Evolutionary conservation across 1,140 invertebrate species (phyloP).

Genomic region (Fopius arisanus): DNA sequence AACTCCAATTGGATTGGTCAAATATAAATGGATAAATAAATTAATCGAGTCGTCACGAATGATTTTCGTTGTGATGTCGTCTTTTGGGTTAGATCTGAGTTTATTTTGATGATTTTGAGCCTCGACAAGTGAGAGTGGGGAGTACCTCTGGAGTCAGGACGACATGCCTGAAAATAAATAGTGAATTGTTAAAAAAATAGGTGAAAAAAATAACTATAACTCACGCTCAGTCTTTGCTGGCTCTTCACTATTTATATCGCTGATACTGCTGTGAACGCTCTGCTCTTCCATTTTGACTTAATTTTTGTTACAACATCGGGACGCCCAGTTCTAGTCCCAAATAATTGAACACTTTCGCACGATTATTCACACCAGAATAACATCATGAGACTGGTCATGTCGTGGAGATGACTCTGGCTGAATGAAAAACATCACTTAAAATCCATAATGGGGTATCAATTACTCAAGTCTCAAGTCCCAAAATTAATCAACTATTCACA

Average conservation of each 20-base stretch:
- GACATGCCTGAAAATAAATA: too few species aligned
- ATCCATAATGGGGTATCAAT: background rate
- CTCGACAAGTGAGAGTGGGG: background rate
- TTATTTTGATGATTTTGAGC: background rate
- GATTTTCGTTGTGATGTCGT: too few species aligned
- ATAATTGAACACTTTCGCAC: background rate
- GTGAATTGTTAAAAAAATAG: too few species aligned
- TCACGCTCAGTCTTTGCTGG: constrained; percentile 56
- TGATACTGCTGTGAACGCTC: constrained; percentile 62
- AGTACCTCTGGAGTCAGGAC: too few species aligned
- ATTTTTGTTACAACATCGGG: constrained; percentile 56
- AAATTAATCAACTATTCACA: too few species aligned
- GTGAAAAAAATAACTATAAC: constrained; percentile 37
- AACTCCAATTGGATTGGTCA: too few species aligned
- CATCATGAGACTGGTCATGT: background rate
- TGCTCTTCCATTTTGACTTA: constrained; percentile 63
- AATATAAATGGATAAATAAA: too few species aligned
- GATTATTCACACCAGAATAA: background rate
- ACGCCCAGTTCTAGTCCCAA: constrained; percentile 18
- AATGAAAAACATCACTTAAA: background rate
- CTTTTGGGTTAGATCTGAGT: background rate
- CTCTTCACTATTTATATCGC: constrained; percentile 66
- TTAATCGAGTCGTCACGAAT: too few species aligned
- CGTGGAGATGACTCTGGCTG: background rate
- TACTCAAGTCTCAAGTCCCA: too few species aligned